Percentiles rank a stretch among this genome's conserved stretches.
Evolutionary conservation across 2,888 invertebrate species (phyloP).

Genomic region (Orgyia antiqua): DNA sequence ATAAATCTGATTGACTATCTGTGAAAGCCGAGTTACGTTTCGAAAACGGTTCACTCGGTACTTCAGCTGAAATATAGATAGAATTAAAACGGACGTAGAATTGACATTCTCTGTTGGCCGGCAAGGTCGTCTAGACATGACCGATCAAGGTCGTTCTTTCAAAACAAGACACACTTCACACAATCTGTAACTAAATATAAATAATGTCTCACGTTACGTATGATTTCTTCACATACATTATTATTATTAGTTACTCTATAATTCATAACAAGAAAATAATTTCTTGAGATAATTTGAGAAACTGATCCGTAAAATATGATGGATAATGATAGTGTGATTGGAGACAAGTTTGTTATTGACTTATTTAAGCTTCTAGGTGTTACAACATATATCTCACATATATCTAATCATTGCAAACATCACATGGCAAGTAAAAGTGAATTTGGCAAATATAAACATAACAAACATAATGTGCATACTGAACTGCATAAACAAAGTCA

Average conservation of each 20-base stretch:
- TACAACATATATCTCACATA: constrained; percentile 1
- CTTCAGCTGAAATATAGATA: constrained; percentile 26
- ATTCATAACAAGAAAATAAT: no score
- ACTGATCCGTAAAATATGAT: no score
- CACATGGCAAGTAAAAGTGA: constrained; percentile 41
- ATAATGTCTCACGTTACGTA: constrained; percentile 15
- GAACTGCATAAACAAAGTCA: constrained; percentile 32
- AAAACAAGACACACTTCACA: constrained; percentile 27
- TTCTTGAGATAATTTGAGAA: no score
- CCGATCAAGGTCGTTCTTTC: constrained; percentile 45
- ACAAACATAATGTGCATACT: constrained; percentile 35
- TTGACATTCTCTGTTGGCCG: constrained; percentile 43
- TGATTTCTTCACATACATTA: constrained; percentile 12
- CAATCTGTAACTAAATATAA: constrained; percentile 11
- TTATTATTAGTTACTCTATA: no score
- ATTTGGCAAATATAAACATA: constrained; percentile 45
- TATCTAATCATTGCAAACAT: neutral
- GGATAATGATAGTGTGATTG: no score
- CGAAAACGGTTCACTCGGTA: constrained; percentile 32
- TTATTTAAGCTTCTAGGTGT: constrained; percentile 1
- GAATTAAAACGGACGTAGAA: constrained; percentile 41
- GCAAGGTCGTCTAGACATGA: constrained; percentile 55
- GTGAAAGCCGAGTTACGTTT: constrained; percentile 41
- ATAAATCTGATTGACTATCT: constrained; percentile 21
- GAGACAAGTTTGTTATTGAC: constrained; percentile 5